Evolutionary conservation across 2,113 vertebrate genomes (phyloP).

Genomic region (Psittacara wagleri): DNA sequence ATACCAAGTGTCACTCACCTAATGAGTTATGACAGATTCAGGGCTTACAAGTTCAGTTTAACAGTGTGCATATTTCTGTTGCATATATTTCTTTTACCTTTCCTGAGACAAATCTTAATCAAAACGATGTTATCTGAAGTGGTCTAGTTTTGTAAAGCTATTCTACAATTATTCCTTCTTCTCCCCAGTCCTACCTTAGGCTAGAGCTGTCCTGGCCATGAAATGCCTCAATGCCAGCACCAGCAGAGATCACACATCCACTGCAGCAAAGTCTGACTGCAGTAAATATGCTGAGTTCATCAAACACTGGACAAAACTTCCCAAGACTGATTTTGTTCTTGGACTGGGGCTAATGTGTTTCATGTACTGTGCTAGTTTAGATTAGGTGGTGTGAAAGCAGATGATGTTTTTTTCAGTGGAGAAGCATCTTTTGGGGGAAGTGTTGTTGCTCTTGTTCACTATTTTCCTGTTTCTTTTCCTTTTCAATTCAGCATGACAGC

Average conservation of each 20-base stretch:
- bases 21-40: not conserved
- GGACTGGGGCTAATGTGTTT: not conserved
- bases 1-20: not conserved
- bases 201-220: not conserved
- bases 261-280: not conserved
- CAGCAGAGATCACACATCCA: not conserved
- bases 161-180: not conserved
- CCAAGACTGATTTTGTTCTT: not conserved
- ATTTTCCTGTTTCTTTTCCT: slow-evolving; percentile 19
- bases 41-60: not conserved
- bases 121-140: not conserved
- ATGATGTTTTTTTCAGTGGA: not conserved
- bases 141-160: not conserved
- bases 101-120: not conserved
- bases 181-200: not conserved
- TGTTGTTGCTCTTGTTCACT: not conserved
- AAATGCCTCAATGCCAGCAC: not conserved
- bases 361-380: not conserved
- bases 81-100: not conserved
- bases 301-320: not conserved
- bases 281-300: not conserved
- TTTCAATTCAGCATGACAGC: not conserved
- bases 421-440: not conserved
- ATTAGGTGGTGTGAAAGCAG: not conserved
- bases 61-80: not conserved